Evolutionary conservation across 2,888 invertebrate genomes (phyloP).

Genomic region (Ypsolopha sequella): DNA sequence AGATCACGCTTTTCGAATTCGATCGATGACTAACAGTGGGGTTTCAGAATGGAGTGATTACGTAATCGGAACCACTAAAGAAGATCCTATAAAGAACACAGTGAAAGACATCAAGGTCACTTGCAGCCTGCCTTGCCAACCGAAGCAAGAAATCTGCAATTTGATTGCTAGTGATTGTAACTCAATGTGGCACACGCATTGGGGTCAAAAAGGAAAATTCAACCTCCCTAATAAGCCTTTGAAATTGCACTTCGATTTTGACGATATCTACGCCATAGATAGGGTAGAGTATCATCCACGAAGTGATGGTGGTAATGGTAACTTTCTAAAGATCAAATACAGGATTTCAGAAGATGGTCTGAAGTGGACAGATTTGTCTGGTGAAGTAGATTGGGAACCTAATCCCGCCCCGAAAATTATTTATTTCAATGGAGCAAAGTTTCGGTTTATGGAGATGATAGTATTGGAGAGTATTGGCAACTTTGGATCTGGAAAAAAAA

Average conservation of each 20-base stretch:
- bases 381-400: constrained; percentile 22
- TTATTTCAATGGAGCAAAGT: constrained; percentile 17
- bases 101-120: constrained; percentile 27
- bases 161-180: constrained; percentile 23
- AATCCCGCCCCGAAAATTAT: constrained; percentile 33
- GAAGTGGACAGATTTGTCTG: constrained; percentile 30
- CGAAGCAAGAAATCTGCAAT: constrained; percentile 25
- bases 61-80: constrained; percentile 25
- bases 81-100: constrained; percentile 27
- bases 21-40: constrained; percentile 27
- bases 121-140: constrained; percentile 32
- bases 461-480: constrained; percentile 35
- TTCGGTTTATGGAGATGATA: constrained; percentile 34
- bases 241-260: constrained; percentile 30
- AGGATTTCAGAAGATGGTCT: constrained; percentile 29
- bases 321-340: constrained; percentile 34
- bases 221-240: constrained; percentile 20
- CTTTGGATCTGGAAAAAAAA: constrained; percentile 42
- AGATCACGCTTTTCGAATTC: constrained; percentile 37
- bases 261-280: constrained; percentile 24
- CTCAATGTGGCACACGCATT: constrained; percentile 35
- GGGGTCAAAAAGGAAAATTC: constrained; percentile 22
- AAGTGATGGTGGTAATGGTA: constrained; percentile 44
- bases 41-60: constrained; percentile 48
- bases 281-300: constrained; percentile 43